Percentiles rank a stretch among this genome's conserved stretches.
Evolutionary conservation across 2,888 invertebrate species (phyloP).

Genomic region (Limenitis camilla): DNA sequence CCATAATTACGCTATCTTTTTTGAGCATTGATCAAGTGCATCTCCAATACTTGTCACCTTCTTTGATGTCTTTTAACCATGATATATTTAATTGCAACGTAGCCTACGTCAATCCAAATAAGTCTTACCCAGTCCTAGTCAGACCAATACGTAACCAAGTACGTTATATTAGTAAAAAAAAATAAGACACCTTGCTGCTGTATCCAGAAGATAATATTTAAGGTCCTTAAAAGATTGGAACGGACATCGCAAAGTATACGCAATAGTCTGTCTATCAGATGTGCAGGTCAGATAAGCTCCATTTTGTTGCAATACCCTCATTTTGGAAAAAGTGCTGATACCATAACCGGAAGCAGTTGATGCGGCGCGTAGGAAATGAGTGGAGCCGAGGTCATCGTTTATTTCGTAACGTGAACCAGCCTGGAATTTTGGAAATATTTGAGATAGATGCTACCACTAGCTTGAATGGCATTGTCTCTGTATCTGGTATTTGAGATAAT

Average conservation of each 20-base stretch:
- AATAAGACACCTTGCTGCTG: constrained; percentile 40
- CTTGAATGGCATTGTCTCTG: no score
- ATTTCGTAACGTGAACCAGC: constrained; percentile 90
- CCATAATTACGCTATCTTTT: no score
- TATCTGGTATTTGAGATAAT: no score
- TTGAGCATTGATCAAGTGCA: no score
- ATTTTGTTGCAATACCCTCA: constrained; percentile 83
- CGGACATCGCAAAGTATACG: constrained; percentile 78
- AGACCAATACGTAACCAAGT: not conserved
- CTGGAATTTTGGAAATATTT: constrained; percentile 46
- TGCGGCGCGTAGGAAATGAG: constrained; percentile 84
- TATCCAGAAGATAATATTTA: constrained; percentile 48
- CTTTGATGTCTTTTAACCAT: no score
- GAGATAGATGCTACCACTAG: no score
- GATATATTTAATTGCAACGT: no score
- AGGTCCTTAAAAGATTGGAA: constrained; percentile 35
- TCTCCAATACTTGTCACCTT: no score
- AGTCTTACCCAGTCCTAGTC: no score
- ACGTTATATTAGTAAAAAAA: not conserved
- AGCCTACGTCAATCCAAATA: no score
- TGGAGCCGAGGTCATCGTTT: constrained; percentile 81
- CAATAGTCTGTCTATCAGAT: constrained; percentile 83
- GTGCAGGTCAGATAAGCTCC: constrained; percentile 81
- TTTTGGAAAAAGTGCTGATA: constrained; percentile 80
- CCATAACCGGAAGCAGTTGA: constrained; percentile 82